These are phyloP conservation scores for Octodonta nipae DNA, from an alignment of 2,888 invertebrate genomes.

Conservation along the genomic window DNA sequence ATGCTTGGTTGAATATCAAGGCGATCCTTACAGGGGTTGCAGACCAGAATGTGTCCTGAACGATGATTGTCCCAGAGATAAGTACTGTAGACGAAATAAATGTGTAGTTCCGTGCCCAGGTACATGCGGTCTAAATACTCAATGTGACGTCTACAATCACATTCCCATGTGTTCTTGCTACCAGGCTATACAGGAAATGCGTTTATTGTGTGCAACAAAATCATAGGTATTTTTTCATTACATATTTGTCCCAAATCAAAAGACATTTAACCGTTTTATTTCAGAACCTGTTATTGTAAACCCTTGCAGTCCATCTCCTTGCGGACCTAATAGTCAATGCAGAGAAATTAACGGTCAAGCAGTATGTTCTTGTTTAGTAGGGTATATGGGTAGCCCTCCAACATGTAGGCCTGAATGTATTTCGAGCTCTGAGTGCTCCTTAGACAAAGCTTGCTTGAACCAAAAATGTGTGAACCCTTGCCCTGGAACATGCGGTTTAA, in stretches of 20 bases:
- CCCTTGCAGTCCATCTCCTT: constrained; percentile 54
- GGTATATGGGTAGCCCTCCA: constrained; percentile 54
- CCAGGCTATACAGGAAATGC: constrained; percentile 41
- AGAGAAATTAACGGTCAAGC: constrained; percentile 53
- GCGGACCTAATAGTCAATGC: constrained; percentile 72
- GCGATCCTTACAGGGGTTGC: constrained; percentile 59
- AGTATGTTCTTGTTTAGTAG: constrained; percentile 56
- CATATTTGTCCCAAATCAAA: too few relatives aligned
- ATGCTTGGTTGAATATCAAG: constrained; percentile 53
- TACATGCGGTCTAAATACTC: constrained; percentile 58
- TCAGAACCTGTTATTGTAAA: constrained; percentile 19
- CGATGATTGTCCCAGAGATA: constrained; percentile 53
- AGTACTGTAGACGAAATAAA: constrained; percentile 58
- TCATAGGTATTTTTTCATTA: constrained; percentile 3
- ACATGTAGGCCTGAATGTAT: constrained; percentile 54
- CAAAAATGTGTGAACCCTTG: constrained; percentile 61
- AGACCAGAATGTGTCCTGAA: constrained; percentile 60
- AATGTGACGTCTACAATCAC: constrained; percentile 62
- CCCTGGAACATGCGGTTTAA: constrained; percentile 55
- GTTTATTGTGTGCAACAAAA: constrained; percentile 36
- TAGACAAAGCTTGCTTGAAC: constrained; percentile 50
- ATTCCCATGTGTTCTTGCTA: constrained; percentile 65
- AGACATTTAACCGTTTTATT: neutral
- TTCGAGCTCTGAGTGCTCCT: constrained; percentile 51
- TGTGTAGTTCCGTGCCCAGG: constrained; percentile 61